Conservation (phyloP, 1,140 invertebrate genomes). For the Pentalonia nigronervosa region DNA sequence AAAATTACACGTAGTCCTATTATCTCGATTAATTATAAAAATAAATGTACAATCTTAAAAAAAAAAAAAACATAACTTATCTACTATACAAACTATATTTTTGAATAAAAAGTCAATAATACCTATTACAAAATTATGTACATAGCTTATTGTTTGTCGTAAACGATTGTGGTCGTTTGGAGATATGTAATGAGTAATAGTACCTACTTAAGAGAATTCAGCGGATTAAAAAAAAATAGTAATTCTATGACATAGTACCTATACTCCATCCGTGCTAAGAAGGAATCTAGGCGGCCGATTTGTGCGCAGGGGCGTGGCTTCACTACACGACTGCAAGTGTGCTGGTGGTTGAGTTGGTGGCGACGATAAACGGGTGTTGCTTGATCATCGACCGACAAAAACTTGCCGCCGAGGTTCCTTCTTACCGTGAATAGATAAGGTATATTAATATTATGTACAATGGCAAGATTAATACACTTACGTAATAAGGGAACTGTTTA, state of each 20-base stretch:
- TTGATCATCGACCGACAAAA: too few species aligned
- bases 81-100: not conserved
- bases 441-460: not conserved
- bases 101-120: too few species aligned
- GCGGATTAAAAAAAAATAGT: not conserved
- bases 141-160: not conserved
- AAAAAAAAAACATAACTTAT: not conserved
- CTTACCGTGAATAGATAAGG: too few species aligned
- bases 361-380: too few species aligned
- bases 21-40: not conserved
- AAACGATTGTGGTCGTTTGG: not conserved
- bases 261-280: not conserved
- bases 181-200: not conserved
- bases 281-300: too few species aligned
- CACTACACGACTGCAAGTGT: too few species aligned
- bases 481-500: not conserved
- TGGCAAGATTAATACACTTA: not conserved
- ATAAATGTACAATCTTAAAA: not conserved
- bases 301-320: too few species aligned
- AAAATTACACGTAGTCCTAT: not conserved
- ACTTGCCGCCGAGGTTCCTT: too few species aligned
- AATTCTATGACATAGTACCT: not conserved
- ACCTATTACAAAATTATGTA: too few species aligned
- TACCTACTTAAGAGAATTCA: not conserved
- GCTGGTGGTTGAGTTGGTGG: too few species aligned